Evolutionary conservation across 2,113 vertebrate species (phyloP).

Genomic region (Gallinago jamesoni): DNA sequence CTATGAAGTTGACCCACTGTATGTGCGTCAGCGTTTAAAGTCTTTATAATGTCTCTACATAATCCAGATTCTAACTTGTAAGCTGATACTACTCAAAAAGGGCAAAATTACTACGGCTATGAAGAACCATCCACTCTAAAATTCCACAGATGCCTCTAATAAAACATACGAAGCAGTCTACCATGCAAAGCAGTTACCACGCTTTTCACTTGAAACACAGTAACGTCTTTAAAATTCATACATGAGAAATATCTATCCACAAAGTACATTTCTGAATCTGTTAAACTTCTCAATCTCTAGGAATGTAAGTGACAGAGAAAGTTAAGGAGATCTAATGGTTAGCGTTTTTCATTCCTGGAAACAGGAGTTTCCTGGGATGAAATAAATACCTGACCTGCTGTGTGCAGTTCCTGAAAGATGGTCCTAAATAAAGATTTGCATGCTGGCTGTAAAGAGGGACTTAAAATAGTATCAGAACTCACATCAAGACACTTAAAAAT

Average conservation of each 20-base stretch:
- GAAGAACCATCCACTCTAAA: slow-evolving; percentile 46
- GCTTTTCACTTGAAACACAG: background rate
- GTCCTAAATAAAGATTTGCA: slow-evolving; percentile 36
- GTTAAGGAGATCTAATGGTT: background rate
- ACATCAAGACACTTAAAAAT: background rate
- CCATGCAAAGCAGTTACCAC: background rate
- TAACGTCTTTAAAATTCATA: background rate
- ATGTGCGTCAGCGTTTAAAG: background rate
- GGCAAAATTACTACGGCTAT: slow-evolving; percentile 53
- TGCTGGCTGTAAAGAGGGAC: background rate
- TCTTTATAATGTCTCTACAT: slow-evolving; percentile 10
- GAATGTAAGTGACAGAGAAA: background rate
- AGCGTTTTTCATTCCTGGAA: background rate
- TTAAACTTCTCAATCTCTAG: background rate
- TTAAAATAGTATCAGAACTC: background rate
- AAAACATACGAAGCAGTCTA: slow-evolving; percentile 31
- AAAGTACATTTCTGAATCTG: background rate
- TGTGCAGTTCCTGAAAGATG: slow-evolving; percentile 4
- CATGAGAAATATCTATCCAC: background rate
- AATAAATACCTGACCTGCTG: slow-evolving; percentile 27
- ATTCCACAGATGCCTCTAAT: slow-evolving; percentile 53
- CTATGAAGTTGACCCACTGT: background rate
- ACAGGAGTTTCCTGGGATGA: background rate
- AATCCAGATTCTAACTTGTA: slow-evolving; percentile 44
- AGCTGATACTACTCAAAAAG: slow-evolving; percentile 57